These are phyloP conservation scores for Cygnus olor DNA, from an alignment of 2,797 vertebrate species.

Conservation along the genomic window DNA sequence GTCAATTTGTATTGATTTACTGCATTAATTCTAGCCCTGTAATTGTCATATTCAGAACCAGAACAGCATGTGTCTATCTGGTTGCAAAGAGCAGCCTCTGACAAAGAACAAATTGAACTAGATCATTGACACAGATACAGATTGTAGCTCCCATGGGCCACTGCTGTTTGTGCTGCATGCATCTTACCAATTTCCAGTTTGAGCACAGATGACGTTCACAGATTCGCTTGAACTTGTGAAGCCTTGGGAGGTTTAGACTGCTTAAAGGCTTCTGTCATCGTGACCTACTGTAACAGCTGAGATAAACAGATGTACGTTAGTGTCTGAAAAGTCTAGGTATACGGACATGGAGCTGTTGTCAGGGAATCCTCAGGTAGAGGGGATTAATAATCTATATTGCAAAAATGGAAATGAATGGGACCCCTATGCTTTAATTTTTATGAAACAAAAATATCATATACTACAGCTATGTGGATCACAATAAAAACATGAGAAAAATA, in stretches of 20 bases:
- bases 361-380: neutral
- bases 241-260: neutral
- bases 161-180: no score
- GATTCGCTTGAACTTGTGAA: neutral
- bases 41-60: neutral
- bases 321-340: neutral
- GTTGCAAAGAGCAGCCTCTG: neutral
- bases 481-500: neutral
- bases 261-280: neutral
- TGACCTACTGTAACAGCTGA: no score
- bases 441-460: neutral
- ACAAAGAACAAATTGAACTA: neutral
- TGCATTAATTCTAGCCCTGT: neutral
- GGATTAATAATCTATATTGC: neutral
- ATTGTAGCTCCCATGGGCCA: neutral
- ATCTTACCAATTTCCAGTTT: neutral
- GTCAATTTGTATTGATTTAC: neutral
- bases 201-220: neutral
- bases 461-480: no score
- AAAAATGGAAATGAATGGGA: neutral
- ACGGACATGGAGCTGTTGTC: neutral
- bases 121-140: neutral
- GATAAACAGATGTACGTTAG: neutral
- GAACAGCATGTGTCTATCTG: neutral
- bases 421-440: neutral